These are phyloP conservation scores for Melipona bicolor DNA, from an alignment of 2,888 invertebrate species.

Conservation along the genomic window DNA sequence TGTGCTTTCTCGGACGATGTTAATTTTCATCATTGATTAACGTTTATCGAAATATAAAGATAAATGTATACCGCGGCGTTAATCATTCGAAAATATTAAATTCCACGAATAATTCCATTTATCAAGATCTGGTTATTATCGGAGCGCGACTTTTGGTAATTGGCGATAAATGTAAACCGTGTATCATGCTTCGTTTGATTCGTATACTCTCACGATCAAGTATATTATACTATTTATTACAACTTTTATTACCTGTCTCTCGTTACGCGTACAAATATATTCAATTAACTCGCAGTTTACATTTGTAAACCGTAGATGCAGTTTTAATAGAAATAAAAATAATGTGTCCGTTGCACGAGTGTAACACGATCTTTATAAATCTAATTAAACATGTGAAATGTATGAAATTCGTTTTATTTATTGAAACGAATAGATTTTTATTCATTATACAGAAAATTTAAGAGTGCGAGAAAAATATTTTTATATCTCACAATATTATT, in stretches of 20 bases:
- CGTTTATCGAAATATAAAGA: not conserved
- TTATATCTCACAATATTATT: too few relatives aligned
- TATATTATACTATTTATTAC: not conserved
- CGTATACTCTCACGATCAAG: not conserved
- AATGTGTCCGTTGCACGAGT: too few relatives aligned
- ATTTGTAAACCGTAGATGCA: too few relatives aligned
- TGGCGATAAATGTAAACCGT: not conserved
- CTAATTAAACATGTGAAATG: too few relatives aligned
- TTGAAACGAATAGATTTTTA: too few relatives aligned
- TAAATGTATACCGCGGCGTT: not conserved
- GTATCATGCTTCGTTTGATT: not conserved
- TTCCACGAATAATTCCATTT: not conserved
- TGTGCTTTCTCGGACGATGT: conserved; percentile 2
- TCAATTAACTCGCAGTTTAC: too few relatives aligned
- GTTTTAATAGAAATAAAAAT: too few relatives aligned
- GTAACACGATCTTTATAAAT: too few relatives aligned
- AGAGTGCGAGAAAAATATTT: too few relatives aligned
- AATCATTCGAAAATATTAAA: not conserved
- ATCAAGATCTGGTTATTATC: not conserved
- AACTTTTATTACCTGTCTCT: not conserved
- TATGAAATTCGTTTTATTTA: too few relatives aligned
- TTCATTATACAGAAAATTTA: too few relatives aligned
- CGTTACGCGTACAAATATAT: not conserved
- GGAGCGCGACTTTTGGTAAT: not conserved
- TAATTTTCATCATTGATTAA: conserved; percentile 9